Evolutionary conservation across 2,888 invertebrate species (phyloP), one percentile per base, ranked within the genome.

Genomic region (Eilema depressum): DNA sequence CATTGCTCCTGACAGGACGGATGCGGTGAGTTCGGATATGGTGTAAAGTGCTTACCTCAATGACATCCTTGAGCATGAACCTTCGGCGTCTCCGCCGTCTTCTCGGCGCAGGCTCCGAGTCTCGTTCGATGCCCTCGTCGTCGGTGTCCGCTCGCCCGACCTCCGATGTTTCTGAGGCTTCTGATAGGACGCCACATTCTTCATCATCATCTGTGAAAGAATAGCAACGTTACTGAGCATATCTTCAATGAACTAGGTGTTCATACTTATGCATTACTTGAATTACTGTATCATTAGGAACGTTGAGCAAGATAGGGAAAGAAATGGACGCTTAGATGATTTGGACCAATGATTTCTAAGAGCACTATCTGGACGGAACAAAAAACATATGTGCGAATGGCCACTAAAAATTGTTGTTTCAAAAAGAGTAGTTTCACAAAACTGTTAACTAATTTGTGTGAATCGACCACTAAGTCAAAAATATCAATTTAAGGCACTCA

Each of bases 91-190:
- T 89, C 83, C 90, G 94, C 88, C 85, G 96, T 90, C 95, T 86
- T 68, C 91, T 85, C 53, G 94, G 94, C 76, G 94, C 91, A 2
- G 94, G 95, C 80, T 95, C 95, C 2, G 98, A 97, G 93, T 98
- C 98, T 82, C 98, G 96, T 93, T 98, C 98, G 87, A 98, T 98
- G 75, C 98, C 98, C 93, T 98, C 98, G 91, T 98, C 98, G 86
- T 98, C 95, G 68, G 93, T 96, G 93, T 91, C 96, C 78, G 89
- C 93, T 77, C 91, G 95, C 81, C 88, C 93, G 73, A 90, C 90
- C 85, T 94, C 94, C 25, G 94, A 94, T 67, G 90, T 93, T 88
- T 93, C 91, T 63, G 94, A 94, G 37, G 90, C 94, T 80, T 94
- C 95, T 12, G 93, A 94, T 62, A 94, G 79, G 12, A 84, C 89